These are phyloP conservation scores for Polypedilum pembai DNA, from an alignment of 1,140 invertebrate species.

Conservation along the genomic window DNA sequence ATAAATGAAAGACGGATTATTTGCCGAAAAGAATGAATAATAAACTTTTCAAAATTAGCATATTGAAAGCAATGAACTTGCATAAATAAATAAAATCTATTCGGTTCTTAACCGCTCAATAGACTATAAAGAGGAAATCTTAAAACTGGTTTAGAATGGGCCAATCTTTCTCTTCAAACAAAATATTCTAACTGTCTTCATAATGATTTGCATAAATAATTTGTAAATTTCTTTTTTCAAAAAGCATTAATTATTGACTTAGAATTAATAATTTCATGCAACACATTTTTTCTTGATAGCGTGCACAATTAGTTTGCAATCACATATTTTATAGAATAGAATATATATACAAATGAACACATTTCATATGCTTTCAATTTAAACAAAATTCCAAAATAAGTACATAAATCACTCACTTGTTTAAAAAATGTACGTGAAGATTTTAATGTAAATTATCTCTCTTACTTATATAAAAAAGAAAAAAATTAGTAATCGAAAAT, in stretches of 20 bases:
- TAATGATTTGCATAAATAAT: neutral
- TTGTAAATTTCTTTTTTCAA: neutral
- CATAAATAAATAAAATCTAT: neutral
- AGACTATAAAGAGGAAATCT: neutral
- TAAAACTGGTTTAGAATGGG: neutral
- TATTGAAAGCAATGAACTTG: neutral
- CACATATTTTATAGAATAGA: neutral
- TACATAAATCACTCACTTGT: neutral
- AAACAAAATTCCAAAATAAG: neutral
- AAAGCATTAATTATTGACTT: neutral
- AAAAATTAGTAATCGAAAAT: slow-evolving; percentile 6
- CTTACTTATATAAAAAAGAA: neutral
- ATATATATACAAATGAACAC: neutral
- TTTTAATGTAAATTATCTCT: neutral
- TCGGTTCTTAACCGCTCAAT: neutral
- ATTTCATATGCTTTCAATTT: neutral
- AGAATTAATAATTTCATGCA: neutral
- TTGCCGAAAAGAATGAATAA: neutral
- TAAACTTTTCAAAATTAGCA: neutral
- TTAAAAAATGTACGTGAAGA: neutral
- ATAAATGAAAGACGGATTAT: neutral
- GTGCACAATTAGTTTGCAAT: neutral
- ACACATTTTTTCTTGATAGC: neutral
- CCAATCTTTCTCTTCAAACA: neutral
- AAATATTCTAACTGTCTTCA: neutral